Evolutionary conservation across 30 jellyfish, hydroid and myxozoan genomes (phyloP).

Genomic region (Pelagia noctiluca): DNA sequence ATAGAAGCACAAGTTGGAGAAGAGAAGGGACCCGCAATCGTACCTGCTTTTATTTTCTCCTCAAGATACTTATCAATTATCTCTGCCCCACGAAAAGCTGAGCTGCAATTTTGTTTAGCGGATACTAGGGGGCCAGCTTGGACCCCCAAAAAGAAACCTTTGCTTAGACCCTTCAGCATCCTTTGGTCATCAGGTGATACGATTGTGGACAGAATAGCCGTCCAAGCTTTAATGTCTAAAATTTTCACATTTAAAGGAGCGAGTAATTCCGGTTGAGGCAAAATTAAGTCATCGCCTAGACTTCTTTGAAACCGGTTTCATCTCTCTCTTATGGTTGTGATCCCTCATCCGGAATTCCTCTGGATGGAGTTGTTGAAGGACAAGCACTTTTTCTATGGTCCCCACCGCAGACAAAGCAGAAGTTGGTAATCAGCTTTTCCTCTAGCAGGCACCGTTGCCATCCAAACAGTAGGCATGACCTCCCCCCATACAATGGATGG

Average conservation of each 20-base stretch:
- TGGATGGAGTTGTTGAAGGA: background rate
- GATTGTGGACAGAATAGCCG: no score
- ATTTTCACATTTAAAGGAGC: background rate
- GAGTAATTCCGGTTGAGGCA: background rate
- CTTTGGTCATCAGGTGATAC: background rate
- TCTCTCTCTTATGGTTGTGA: background rate
- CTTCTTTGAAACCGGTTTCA: background rate
- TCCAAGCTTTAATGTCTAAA: background rate
- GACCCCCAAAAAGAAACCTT: background rate
- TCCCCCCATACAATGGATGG: background rate
- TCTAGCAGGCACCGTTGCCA: conserved; percentile 1
- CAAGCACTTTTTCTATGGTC: no score
- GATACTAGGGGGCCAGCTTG: conserved; percentile 3
- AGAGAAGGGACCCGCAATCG: conserved; percentile 73
- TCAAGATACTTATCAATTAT: conserved; percentile 42
- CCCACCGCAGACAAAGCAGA: conserved; percentile 19
- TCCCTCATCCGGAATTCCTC: background rate
- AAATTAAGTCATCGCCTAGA: background rate
- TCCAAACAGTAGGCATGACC: conserved; percentile 26
- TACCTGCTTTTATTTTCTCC: conserved; percentile 44
- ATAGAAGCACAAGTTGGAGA: conserved; percentile 46
- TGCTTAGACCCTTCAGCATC: background rate
- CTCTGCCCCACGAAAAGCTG: conserved; percentile 41
- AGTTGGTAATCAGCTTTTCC: background rate
- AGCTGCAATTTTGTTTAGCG: conserved; percentile 47